Base-by-base conservation (phyloP, 1,140 invertebrate genomes). In the Bombus polaris region DNA sequence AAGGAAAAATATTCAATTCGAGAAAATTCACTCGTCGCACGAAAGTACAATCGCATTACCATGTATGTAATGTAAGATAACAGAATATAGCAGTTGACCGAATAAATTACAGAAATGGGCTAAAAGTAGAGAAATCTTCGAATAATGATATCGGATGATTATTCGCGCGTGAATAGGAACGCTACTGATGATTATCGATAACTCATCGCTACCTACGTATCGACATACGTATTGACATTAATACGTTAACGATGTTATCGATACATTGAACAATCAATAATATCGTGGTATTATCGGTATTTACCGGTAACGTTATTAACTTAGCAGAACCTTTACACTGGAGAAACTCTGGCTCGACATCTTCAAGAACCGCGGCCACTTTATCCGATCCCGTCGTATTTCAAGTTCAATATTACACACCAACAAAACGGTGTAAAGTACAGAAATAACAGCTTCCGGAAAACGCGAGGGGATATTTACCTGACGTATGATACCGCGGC, bases 401-500 rank as follows among this genome's bases (percentile, higher is more conserved):
- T 83, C 81, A 70, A 75, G 62, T 53, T 68, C 42, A 10, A 44
- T 47, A 83, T 76, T 66, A 76, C 32, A n/a, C 32, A 13, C 81
- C 28, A 32, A 32, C 42, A 9, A 35, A 28, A 37, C 15, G 25
- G 39, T 37, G 37, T 25, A 70, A 80, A 80, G 47, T 22, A 35
- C 3, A 76, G 73, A n/a, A 84, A 84, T 84, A 84, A 84, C 76
- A 68, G 66, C 37, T 71, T 71, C 53, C 35, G 39, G 66, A 28
- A 39, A 76, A 35, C 73, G 18, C 73, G 39, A 10, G 47, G 47
- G 47, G 75, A 79, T 84, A 84, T 79, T 84, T 71, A 62, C 82
- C 47, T 84, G 66, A 84, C 76, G 66, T 84, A 84, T 44, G 82
- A 71, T 71, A 79, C 76, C 53, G 35, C 75, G 65, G 13, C n/a